Conservation (phyloP, 1,140 invertebrate species). For the Glossosoma conforme region DNA sequence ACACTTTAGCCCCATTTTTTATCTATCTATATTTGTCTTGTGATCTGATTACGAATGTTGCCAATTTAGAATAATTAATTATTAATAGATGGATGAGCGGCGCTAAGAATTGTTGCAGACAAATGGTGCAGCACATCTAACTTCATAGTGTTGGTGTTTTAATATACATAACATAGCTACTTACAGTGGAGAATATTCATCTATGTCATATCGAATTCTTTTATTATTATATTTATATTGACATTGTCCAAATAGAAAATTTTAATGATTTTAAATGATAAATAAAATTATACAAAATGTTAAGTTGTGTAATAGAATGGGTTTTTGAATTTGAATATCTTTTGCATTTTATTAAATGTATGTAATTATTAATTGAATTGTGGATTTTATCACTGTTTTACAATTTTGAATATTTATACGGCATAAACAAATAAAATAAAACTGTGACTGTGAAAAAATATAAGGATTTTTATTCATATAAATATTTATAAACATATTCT, state of each 20-base stretch:
- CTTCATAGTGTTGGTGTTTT: slow-evolving; percentile 9
- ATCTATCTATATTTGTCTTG: slow-evolving; percentile 19
- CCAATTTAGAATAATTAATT: slow-evolving; percentile 16
- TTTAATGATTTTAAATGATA: background rate
- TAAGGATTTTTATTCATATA: slow-evolving; percentile 14
- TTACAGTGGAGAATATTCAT: slow-evolving; percentile 1
- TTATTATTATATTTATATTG: slow-evolving; percentile 1
- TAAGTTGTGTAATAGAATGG: slow-evolving; percentile 15
- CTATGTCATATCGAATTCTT: slow-evolving; percentile 7
- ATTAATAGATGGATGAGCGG: background rate
- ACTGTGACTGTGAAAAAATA: slow-evolving; percentile 30
- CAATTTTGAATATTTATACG: slow-evolving; percentile 54
- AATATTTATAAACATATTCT: no score
- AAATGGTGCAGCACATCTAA: background rate
- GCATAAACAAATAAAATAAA: slow-evolving; percentile 51
- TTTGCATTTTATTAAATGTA: slow-evolving; percentile 28
- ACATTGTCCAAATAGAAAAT: slow-evolving; percentile 8
- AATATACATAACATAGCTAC: background rate
- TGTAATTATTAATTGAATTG: slow-evolving; percentile 30
- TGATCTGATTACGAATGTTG: slow-evolving; percentile 17
- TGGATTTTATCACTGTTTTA: slow-evolving; percentile 56
- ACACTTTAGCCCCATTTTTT: no score
- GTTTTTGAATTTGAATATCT: slow-evolving; percentile 26
- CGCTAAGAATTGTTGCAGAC: background rate
- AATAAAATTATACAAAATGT: slow-evolving; percentile 4